Conservation (phyloP, 2,888 invertebrate genomes). For the Thereva nobilitata region DNA sequence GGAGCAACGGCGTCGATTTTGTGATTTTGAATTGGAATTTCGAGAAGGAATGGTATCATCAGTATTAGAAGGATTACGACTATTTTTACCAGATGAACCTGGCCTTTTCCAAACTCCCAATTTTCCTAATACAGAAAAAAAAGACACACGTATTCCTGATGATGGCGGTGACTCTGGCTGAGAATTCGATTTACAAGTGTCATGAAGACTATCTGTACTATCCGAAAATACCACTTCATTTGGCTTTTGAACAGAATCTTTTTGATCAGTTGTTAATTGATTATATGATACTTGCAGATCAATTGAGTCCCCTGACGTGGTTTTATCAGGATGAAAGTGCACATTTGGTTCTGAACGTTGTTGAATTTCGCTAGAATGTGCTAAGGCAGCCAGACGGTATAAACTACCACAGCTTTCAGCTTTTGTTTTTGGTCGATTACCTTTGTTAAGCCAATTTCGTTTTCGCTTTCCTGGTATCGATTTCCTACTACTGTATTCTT, state of each 20-base stretch:
- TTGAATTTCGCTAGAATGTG: slow-evolving; percentile 30
- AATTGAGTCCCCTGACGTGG: not conserved
- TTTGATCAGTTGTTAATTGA: slow-evolving; percentile 17
- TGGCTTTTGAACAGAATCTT: slow-evolving; percentile 32
- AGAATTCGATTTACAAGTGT: slow-evolving; percentile 13
- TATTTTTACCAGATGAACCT: slow-evolving; percentile 41
- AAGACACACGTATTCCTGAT: slow-evolving; percentile 46
- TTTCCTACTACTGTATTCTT: slow-evolving; percentile 39
- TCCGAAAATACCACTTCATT: slow-evolving; percentile 36
- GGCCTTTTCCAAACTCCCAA: slow-evolving; percentile 49
- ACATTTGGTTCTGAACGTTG: slow-evolving; percentile 47
- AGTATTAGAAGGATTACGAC: slow-evolving; percentile 39
- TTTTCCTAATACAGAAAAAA: slow-evolving; percentile 49
- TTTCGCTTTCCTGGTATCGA: slow-evolving; percentile 35
- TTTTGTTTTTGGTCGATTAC: slow-evolving; percentile 36
- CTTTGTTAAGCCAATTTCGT: slow-evolving; percentile 35
- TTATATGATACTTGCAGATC: slow-evolving; percentile 16
- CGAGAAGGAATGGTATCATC: slow-evolving; percentile 33
- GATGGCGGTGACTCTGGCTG: slow-evolving; percentile 1
- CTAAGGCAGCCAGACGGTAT: slow-evolving; percentile 37
- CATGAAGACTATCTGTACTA: slow-evolving; percentile 39
- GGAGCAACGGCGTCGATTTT: slow-evolving; percentile 52
- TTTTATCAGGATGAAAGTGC: slow-evolving; percentile 31
- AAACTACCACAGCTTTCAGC: slow-evolving; percentile 41
- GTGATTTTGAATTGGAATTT: slow-evolving; percentile 20